A percentile compares a stretch with the other conserved stretches of the same genome.
Evolutionary conservation across 1,140 invertebrate species (phyloP).

Genomic region (Drosophila seguyi): DNA sequence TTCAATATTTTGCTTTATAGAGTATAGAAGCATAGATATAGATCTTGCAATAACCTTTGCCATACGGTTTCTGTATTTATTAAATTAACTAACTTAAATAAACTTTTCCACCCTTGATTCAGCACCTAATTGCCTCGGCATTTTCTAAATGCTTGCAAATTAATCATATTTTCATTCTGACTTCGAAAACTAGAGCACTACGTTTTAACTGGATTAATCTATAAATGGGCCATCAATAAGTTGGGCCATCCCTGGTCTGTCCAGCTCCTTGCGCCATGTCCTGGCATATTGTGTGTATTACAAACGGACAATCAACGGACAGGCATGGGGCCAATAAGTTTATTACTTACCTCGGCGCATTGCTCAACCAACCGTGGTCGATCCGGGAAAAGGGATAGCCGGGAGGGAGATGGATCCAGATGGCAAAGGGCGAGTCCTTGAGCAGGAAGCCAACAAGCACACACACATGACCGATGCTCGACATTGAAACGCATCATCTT

Average conservation of each 20-base stretch:
- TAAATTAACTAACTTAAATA: not conserved
- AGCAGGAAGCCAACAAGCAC: constrained; percentile 37
- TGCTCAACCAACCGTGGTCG: constrained; percentile 64
- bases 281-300: constrained; percentile 60
- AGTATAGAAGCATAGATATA: not conserved
- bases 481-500: constrained; percentile 44
- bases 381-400: constrained; percentile 2
- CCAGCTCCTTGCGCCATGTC: constrained; percentile 5
- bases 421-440: constrained; percentile 36
- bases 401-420: constrained; percentile 8
- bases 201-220: constrained; percentile 7
- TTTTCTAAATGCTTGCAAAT: not conserved
- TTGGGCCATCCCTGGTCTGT: constrained; percentile 37
- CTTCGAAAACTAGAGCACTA: not conserved
- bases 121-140: not conserved
- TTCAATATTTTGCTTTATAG: too few relatives aligned
- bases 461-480: constrained; percentile 14
- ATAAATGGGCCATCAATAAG: constrained; percentile 24
- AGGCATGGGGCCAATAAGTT: constrained; percentile 79
- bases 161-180: not conserved
- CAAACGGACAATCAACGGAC: constrained; percentile 66
- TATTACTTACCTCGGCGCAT: constrained; percentile 80
- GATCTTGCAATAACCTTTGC: not conserved
- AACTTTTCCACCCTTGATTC: not conserved
- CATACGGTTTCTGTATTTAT: too few relatives aligned